Evolutionary conservation across 53 echinoderm and acorn worm species (phyloP).

Genomic region (Antedon mediterranea): DNA sequence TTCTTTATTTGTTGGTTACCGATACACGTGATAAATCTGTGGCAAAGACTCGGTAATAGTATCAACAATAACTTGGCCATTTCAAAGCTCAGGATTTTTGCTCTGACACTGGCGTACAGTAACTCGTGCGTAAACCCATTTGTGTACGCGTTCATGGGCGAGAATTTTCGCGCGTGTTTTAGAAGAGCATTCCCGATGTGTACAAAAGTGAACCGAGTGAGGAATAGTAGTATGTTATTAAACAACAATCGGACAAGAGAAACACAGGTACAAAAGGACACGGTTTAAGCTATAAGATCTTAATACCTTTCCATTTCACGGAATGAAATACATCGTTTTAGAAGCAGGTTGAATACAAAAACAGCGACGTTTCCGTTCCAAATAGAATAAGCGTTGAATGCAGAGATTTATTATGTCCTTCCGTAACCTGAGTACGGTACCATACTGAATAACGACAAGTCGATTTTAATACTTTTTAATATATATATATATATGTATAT

Average conservation of each 20-base stretch:
- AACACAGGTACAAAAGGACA: neutral
- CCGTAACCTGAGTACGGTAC: too few species aligned
- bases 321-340: too few species aligned
- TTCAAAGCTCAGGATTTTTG: constrained; percentile 39
- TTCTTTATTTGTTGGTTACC: constrained; percentile 93
- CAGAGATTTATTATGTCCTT: too few species aligned
- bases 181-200: constrained; percentile 76
- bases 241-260: neutral
- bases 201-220: neutral
- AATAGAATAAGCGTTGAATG: too few species aligned
- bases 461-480: too few species aligned
- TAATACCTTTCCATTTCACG: too few species aligned
- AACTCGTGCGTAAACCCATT: constrained; percentile 92
- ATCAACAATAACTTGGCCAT: constrained; percentile 35
- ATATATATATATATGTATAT: too few species aligned
- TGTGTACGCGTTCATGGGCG: constrained; percentile 90
- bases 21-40: constrained; percentile 50
- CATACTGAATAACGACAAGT: too few species aligned
- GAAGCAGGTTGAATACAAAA: too few species aligned
- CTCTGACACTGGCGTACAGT: constrained; percentile 62
- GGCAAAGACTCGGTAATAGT: constrained; percentile 35
- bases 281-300: too few species aligned
- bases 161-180: constrained; percentile 78
- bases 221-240: neutral
- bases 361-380: too few species aligned